Base-by-base conservation (phyloP, 2,113 vertebrate genomes). In the Psephotus haematonotus region DNA sequence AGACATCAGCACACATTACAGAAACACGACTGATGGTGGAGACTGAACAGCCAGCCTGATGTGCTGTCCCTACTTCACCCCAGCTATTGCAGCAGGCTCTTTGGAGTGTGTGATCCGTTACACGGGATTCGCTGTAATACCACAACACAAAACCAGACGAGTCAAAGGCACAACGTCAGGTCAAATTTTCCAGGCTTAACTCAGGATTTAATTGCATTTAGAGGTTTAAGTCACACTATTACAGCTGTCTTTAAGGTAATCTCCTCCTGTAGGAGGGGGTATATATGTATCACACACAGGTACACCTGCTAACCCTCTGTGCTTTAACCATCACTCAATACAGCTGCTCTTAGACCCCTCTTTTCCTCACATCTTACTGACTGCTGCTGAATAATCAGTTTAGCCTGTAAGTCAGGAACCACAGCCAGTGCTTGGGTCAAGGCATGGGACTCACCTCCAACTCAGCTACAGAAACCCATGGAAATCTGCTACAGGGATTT, bases 131-230 rank as follows among this genome's bases (percentile, higher is more conserved):
- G 0, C 62, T 13, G 12, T 12, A 49, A 88, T 11, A 46, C 50
- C 10, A 0, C 65, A 55, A 77, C 59, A 35, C 87, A 85, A 50
- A 79, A 94, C 28, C 0, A 2, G 8, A 43, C 49, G 71, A 95
- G 88, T 70, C 88, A 90, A 89, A 96, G 88, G 63, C 75, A 88
- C 67, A 70, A 88, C 13, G 85, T 92, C 90, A 90, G 86, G 93
- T 84, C 88, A 68, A 12, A 78, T 92, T 90, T 81, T 86, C 88
- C 90, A 92, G 92, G 87, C 79, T 96, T 95, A 94, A 83, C 92
- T 96, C 64, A 24, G 92, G 72, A 96, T 94, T 96, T 96, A 95
- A 96, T 92, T 92, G 92, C 82, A 92, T 95, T 96, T 96, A 93
- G 92, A 77, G 64, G 79, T 81, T 96, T 94, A 93, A 95, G 63